Base-by-base conservation (phyloP, 2,888 invertebrate species). In the Colletes collaris region DNA sequence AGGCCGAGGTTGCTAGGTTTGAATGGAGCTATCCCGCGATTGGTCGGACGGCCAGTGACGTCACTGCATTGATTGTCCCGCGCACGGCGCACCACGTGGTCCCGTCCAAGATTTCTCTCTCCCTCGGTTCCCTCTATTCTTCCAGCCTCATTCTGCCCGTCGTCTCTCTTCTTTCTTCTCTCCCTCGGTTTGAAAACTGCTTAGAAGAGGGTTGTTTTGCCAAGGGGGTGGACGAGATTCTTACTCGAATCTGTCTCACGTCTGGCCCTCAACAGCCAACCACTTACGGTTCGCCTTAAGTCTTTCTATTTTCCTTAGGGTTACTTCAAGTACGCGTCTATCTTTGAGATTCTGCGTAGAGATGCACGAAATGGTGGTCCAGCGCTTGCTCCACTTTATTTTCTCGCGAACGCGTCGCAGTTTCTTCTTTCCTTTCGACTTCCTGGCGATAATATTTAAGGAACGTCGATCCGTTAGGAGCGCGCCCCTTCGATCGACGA, bases 51-150 rank as follows among this genome's bases (percentile, higher is more conserved):
- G 87, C 84, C 89, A 85, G 95, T 96, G 96, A 96, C 96, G 96
- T 96, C 96, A 96, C 95, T 91, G 94, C 95, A 95, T 95, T 95
- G 95, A 95, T 95, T 95, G 95, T 95, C 94, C 94, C 94, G 94
- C 94, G 94, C 94, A 91, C 90, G 93, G 92, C 92, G 90, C 91
- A 93, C 92, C 93, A 92, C 92, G 92, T 93, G 92, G 92, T 90
- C 83, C 85, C 85, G 83, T 82, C 84, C 80, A 84, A 78, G 56
- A 60, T 68, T 67, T 59, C 78, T 65, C 78, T 81, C 79, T 82
- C 35, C 76, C 65, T 71, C 73, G 81, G 7, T 58, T 60, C 62
- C 35, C 70, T 65, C 73, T 68, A 50, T 59, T 58, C 64, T 56
- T 27, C 60, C 55, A 49, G 10, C 27, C 37, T 50, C 55, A 11